Conservation (phyloP, 2,888 invertebrate genomes). For the Heliconius cydno region DNA sequence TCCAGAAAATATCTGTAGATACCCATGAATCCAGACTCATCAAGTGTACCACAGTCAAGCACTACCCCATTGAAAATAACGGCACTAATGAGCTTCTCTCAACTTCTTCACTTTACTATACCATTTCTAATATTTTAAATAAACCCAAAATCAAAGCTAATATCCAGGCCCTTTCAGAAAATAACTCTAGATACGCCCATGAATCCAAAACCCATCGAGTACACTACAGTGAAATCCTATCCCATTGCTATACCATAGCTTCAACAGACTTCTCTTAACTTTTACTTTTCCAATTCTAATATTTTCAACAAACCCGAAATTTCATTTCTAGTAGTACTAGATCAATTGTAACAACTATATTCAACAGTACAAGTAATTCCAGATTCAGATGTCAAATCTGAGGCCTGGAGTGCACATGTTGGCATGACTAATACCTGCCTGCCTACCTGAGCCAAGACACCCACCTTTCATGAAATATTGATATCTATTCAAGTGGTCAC, state of each 20-base stretch:
- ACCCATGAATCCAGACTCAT: too few relatives aligned
- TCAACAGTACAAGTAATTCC: background rate
- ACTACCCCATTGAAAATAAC: too few relatives aligned
- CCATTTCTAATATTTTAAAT: too few relatives aligned
- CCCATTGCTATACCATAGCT: background rate
- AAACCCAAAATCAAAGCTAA: too few relatives aligned
- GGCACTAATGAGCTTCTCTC: too few relatives aligned
- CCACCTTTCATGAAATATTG: conserved; percentile 46
- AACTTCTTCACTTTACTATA: too few relatives aligned
- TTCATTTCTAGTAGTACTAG: background rate
- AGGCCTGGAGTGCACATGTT: conserved; percentile 35
- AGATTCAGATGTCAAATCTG: conserved; percentile 36
- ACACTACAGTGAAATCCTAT: background rate
- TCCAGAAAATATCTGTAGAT: too few relatives aligned
- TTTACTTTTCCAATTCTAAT: background rate
- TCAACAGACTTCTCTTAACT: background rate
- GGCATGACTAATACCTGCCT: conserved; percentile 50
- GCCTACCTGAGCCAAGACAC: conserved; percentile 54
- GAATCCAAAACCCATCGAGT: too few relatives aligned
- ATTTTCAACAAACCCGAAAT: background rate
- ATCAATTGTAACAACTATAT: conserved; percentile 7
- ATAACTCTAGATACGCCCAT: too few relatives aligned
- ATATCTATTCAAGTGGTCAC: conserved; percentile 15
- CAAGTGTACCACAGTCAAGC: too few relatives aligned
- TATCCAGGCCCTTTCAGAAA: too few relatives aligned